Percentiles rank a stretch among this genome's conserved stretches.
phyloP scores from a whole-genome alignment of 2,113 vertebrate genomes.

The Proteles cristata region DNA sequence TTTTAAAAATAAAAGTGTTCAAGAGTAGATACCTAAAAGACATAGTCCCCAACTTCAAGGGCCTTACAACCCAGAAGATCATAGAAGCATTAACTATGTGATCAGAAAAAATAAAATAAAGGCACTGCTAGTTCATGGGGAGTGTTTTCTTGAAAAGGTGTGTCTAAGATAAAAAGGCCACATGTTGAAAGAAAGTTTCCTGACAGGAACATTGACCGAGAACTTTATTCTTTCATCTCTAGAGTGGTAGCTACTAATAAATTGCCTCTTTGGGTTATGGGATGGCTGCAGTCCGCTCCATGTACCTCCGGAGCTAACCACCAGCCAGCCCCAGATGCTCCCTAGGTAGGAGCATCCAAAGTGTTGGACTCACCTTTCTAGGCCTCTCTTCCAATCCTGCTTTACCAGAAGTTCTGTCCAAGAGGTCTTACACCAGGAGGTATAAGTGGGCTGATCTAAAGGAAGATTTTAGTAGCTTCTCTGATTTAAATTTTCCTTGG shows the following conservation, averaged over 20 bases:
- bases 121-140: neutral
- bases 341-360: neutral
- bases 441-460: neutral
- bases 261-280: neutral
- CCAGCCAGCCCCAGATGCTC: neutral
- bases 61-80: neutral
- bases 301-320: neutral
- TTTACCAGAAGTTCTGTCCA: neutral
- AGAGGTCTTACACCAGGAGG: neutral
- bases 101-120: slow-evolving; percentile 1
- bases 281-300: neutral
- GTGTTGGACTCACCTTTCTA: neutral
- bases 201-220: neutral
- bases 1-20: slow-evolving; percentile 39
- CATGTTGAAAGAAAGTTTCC: neutral
- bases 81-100: neutral
- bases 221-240: neutral
- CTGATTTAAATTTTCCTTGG: neutral
- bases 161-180: neutral
- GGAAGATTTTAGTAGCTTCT: neutral
- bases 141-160: neutral
- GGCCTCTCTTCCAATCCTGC: neutral
- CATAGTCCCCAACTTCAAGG: neutral
- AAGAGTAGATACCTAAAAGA: slow-evolving; percentile 5
- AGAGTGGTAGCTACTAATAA: neutral